phyloP scores from a whole-genome alignment of 2,888 invertebrate species.

The Abrostola tripartita region DNA sequence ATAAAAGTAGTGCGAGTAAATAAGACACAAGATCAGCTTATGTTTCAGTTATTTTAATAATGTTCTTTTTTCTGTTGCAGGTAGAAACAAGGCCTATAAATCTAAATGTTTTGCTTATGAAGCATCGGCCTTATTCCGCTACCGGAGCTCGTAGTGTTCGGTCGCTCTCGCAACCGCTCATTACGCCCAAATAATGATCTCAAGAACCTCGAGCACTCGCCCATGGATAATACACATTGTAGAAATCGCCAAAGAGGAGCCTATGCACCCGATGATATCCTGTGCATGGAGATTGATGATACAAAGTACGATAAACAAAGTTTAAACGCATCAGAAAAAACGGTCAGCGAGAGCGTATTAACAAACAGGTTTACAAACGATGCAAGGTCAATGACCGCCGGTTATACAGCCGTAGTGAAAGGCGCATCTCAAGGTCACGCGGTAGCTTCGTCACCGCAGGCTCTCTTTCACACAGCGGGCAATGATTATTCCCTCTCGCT shows the following conservation, averaged over 20 bases:
- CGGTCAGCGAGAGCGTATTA: not conserved
- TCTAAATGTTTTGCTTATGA: no score
- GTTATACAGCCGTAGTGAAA: not conserved
- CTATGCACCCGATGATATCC: not conserved
- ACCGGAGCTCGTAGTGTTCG: no score
- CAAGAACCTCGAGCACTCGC: slow-evolving; percentile 3
- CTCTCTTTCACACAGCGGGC: slow-evolving; percentile 2
- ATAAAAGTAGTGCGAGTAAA: no score
- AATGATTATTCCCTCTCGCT: slow-evolving; percentile 4
- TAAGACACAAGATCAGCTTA: no score
- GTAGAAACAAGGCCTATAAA: no score
- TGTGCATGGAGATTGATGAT: not conserved
- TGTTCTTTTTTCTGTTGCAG: no score
- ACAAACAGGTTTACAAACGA: no score
- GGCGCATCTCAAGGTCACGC: not conserved
- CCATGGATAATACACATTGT: slow-evolving; percentile 4
- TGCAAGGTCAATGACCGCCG: not conserved
- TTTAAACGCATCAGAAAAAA: not conserved
- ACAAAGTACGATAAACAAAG: slow-evolving; percentile 4
- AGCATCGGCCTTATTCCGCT: no score
- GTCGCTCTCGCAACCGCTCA: no score
- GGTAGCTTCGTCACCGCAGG: slow-evolving; percentile 3
- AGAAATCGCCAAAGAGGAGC: slow-evolving; percentile 4
- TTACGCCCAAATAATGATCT: no score
- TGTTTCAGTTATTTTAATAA: no score